Evolutionary conservation across 2,797 vertebrate species (phyloP).

Genomic region (Benthosema pterotum): DNA sequence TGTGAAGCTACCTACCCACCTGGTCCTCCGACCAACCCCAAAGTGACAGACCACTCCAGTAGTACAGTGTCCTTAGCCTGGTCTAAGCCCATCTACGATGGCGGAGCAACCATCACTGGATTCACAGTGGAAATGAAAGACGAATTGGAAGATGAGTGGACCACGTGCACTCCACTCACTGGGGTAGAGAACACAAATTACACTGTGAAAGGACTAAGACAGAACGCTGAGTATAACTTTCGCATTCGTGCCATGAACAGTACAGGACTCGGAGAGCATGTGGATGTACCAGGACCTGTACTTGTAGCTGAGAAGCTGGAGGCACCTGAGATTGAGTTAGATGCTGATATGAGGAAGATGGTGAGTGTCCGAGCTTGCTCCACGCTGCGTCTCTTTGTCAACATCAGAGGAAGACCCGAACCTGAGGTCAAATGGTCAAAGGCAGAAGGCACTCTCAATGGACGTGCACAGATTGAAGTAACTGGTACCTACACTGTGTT

Average conservation of each 20-base stretch:
- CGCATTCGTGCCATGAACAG: constrained; percentile 91
- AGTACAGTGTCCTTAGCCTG: constrained; percentile 91
- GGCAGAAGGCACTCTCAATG: constrained; percentile 86
- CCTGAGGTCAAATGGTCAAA: constrained; percentile 98
- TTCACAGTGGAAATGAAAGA: constrained; percentile 92
- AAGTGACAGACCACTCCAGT: constrained; percentile 88
- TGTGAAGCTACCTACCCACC: constrained; percentile 93
- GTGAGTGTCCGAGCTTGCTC: constrained; percentile 90
- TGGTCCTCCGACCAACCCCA: constrained; percentile 93
- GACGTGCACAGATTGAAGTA: constrained; percentile 90
- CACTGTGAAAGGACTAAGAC: constrained; percentile 88
- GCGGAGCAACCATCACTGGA: constrained; percentile 89
- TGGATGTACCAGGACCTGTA: constrained; percentile 84
- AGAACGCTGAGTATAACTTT: constrained; percentile 93
- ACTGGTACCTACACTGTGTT: constrained; percentile 90
- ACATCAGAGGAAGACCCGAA: constrained; percentile 92
- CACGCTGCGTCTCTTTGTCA: constrained; percentile 90
- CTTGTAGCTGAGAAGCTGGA: constrained; percentile 88
- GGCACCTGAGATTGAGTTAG: constrained; percentile 95
- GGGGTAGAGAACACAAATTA: constrained; percentile 88
- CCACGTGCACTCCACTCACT: constrained; percentile 84
- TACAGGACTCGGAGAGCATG: constrained; percentile 90
- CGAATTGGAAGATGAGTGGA: constrained; percentile 88
- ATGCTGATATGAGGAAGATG: constrained; percentile 91
- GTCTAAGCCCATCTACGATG: constrained; percentile 96